These are phyloP conservation scores for Myiopsitta monachus DNA, from an alignment of 2,113 vertebrate genomes.

Conservation along the genomic window DNA sequence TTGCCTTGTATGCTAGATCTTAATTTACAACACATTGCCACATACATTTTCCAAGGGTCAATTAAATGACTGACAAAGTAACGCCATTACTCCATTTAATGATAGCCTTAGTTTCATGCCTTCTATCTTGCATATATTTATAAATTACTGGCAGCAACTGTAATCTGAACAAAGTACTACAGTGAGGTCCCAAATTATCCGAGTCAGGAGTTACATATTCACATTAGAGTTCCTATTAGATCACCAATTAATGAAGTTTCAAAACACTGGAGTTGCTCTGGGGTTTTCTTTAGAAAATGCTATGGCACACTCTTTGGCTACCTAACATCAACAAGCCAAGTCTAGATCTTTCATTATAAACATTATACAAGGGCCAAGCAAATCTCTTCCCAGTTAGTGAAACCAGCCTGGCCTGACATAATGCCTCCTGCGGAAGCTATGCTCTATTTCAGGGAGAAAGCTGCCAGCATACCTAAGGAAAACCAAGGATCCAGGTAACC, in stretches of 20 bases:
- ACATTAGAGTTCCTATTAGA: background rate
- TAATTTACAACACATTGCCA: background rate
- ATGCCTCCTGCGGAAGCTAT: background rate
- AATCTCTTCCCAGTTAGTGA: background rate
- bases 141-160: background rate
- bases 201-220: background rate
- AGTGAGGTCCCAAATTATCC: background rate
- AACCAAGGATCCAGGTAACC: rapidly evolving
- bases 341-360: background rate
- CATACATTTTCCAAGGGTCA: background rate
- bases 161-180: background rate
- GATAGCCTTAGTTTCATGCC: conserved; percentile 18
- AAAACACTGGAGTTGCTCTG: background rate
- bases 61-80: conserved; percentile 20
- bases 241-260: background rate
- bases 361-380: background rate
- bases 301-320: rapidly evolving
- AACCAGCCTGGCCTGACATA: background rate
- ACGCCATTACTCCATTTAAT: conserved; percentile 33
- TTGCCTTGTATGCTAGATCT: background rate
- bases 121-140: background rate
- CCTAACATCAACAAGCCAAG: background rate
- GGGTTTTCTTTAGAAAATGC: background rate
- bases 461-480: background rate
- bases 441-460: background rate